phyloP scores from a whole-genome alignment of 2,888 invertebrate species.

The Doris montereyensis region DNA sequence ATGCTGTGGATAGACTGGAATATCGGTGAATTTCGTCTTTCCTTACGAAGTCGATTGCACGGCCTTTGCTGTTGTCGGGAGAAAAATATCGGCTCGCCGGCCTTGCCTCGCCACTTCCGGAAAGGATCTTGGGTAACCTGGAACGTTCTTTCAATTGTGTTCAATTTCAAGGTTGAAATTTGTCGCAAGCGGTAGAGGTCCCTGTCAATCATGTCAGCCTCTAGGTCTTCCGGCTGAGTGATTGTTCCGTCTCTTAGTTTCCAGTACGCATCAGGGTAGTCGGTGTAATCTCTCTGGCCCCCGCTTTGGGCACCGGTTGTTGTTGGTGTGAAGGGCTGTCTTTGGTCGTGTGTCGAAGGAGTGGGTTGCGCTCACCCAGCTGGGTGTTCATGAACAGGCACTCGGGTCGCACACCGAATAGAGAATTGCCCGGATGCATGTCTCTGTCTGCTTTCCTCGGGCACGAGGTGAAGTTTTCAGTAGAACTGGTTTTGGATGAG shows the following conservation, averaged over 20 bases:
- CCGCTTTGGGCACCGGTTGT: neutral
- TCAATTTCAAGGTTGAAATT: conserved; percentile 41
- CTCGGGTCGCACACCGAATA: conserved; percentile 28
- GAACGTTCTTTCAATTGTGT: conserved; percentile 34
- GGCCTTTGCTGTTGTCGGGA: neutral
- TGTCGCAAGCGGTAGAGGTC: conserved; percentile 44
- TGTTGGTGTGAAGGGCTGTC: neutral
- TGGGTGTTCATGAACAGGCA: conserved; percentile 25
- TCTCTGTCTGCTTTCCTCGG: neutral
- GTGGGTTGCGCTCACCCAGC: conserved; percentile 26
- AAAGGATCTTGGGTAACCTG: conserved; percentile 25
- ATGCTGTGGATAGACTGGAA: neutral
- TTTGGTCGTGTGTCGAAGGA: neutral
- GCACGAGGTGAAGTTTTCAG: too few relatives aligned
- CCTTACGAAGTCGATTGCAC: neutral
- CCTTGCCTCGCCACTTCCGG: conserved; percentile 29
- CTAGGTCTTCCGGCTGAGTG: conserved; percentile 41
- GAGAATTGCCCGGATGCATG: neutral
- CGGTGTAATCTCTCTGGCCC: conserved; percentile 30
- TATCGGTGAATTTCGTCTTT: neutral
- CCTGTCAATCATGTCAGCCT: conserved; percentile 45
- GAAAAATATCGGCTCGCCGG: conserved; percentile 22
- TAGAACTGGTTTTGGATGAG: too few relatives aligned
- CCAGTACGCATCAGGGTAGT: conserved; percentile 43
- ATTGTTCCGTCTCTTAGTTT: conserved; percentile 40